Conservation (phyloP, 2,888 invertebrate species). For the Luperina testacea region DNA sequence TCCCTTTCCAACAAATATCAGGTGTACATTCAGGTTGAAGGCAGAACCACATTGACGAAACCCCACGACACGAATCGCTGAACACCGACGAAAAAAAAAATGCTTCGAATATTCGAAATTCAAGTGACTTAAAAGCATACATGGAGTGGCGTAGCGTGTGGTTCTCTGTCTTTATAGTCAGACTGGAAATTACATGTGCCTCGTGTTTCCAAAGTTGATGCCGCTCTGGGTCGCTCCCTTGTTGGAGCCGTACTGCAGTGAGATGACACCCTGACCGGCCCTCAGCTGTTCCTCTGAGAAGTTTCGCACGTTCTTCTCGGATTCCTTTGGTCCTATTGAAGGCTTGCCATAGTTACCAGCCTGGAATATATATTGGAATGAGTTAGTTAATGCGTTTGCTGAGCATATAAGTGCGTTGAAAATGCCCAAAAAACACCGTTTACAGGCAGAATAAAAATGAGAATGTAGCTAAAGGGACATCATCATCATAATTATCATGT, state of each 20-base stretch:
- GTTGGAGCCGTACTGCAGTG: slow-evolving; percentile 98
- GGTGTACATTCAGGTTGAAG: slow-evolving; percentile 54
- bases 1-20: slow-evolving; percentile 54
- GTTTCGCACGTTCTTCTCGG: slow-evolving; percentile 97
- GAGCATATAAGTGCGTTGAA: background rate
- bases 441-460: background rate
- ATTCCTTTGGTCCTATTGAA: slow-evolving; percentile 98
- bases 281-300: slow-evolving; percentile 98
- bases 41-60: slow-evolving; percentile 30
- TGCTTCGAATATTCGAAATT: slow-evolving; percentile 12
- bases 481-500: background rate
- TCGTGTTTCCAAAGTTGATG: slow-evolving; percentile 98
- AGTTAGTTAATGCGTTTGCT: background rate
- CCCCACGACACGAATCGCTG: background rate
- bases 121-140: slow-evolving; percentile 2
- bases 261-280: slow-evolving; percentile 97
- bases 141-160: slow-evolving; percentile 11
- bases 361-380: slow-evolving; percentile 82
- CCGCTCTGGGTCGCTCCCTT: slow-evolving; percentile 99
- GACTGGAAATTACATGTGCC: slow-evolving; percentile 95
- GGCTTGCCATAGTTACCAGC: slow-evolving; percentile 95
- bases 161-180: slow-evolving; percentile 2
- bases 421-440: background rate
- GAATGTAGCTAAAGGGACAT: background rate
- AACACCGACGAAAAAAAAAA: background rate